Conservation (phyloP, 2,888 invertebrate species). For the Thalpophila matura region DNA sequence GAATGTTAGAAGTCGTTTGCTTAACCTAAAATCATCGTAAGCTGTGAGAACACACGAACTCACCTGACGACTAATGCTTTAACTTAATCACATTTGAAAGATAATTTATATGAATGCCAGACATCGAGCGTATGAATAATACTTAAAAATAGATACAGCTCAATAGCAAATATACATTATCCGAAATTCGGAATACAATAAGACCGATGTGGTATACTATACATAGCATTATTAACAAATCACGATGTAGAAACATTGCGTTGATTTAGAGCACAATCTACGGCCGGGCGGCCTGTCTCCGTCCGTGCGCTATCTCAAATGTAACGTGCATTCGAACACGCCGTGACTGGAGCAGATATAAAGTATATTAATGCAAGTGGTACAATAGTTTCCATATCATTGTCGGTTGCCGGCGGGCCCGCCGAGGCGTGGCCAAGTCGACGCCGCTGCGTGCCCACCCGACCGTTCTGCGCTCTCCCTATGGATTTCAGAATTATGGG, state of each 20-base stretch:
- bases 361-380: constrained; percentile 68
- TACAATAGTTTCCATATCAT: constrained; percentile 77
- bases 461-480: constrained; percentile 75
- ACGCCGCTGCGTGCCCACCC: constrained; percentile 71
- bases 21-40: constrained; percentile 64
- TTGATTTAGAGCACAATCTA: constrained; percentile 64
- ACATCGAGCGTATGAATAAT: constrained; percentile 24
- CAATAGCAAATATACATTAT: constrained; percentile 33
- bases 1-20: constrained; percentile 57
- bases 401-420: constrained; percentile 68
- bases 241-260: constrained; percentile 59
- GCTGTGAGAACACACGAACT: constrained; percentile 29
- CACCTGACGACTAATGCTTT: constrained; percentile 16
- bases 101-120: constrained; percentile 31
- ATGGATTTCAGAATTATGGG: constrained; percentile 70
- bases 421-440: constrained; percentile 77
- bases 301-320: constrained; percentile 55
- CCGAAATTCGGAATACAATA: constrained; percentile 36
- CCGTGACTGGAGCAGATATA: constrained; percentile 68
- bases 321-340: constrained; percentile 64
- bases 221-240: constrained; percentile 56
- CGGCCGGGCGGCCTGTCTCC: constrained; percentile 49
- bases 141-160: constrained; percentile 20
- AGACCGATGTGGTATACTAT: constrained; percentile 15
- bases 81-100: constrained; percentile 6